Percentiles rank a stretch among this genome's conserved stretches.
Conservation (phyloP, 92 coral and sea anemone species). For the Porites evermanni region DNA sequence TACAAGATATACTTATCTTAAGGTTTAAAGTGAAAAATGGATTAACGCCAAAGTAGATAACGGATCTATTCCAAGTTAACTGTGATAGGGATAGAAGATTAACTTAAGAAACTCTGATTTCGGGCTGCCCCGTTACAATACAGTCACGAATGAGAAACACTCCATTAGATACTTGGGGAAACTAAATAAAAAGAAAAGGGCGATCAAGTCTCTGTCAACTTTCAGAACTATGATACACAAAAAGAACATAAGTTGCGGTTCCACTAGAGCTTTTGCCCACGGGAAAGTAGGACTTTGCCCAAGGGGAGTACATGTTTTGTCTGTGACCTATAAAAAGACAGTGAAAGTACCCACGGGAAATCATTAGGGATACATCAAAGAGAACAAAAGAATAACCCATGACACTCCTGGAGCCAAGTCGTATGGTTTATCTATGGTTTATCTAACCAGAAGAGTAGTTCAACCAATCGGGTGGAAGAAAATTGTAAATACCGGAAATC, state of each 20-base stretch:
- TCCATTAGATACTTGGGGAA: constrained; percentile 16
- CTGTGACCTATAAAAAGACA: not conserved
- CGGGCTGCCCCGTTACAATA: not conserved
- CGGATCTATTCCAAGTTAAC: constrained; percentile 3
- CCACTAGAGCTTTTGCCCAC: constrained; percentile 27
- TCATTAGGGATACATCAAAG: too few species aligned
- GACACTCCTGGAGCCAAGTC: too few species aligned
- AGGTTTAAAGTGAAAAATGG: constrained; percentile 8
- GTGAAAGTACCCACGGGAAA: not conserved
- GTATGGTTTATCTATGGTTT: too few species aligned
- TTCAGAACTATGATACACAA: not conserved
- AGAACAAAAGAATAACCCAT: too few species aligned
- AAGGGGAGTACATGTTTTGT: constrained; percentile 16
- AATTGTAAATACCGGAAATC: too few species aligned
- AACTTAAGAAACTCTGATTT: not conserved
- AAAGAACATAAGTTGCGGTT: constrained; percentile 7
- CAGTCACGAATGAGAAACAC: not conserved
- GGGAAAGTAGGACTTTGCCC: constrained; percentile 25
- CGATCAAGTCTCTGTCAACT: not conserved
- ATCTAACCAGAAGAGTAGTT: too few species aligned
- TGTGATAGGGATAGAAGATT: constrained; percentile 4
- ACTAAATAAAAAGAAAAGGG: constrained; percentile 8
- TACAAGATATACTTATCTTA: not conserved
- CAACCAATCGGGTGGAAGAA: too few species aligned
- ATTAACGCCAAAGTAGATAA: not conserved